These are phyloP conservation scores for Eupithecia exiguata DNA, from an alignment of 2,888 invertebrate genomes.

Conservation along the genomic window DNA sequence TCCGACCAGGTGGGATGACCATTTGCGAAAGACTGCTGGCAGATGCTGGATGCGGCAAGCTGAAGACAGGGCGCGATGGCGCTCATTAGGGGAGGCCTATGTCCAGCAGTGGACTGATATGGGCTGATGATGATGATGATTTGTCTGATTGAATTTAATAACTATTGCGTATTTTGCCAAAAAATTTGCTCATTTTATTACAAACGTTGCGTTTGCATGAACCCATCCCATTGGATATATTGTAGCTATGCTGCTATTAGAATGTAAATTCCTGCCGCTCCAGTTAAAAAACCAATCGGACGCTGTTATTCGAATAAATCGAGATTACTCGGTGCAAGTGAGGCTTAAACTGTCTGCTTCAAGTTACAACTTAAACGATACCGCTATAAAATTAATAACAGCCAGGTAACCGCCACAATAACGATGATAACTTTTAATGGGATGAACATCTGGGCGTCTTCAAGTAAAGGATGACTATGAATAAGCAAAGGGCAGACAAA, in stretches of 20 bases:
- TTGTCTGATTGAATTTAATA: neutral
- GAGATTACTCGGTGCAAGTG: neutral
- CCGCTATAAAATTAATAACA: constrained; percentile 39
- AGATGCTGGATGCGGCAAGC: no score
- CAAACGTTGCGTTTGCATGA: neutral
- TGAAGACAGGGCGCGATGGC: no score
- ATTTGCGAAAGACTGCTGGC: no score
- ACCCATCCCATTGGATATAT: neutral
- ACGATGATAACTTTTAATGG: constrained; percentile 42
- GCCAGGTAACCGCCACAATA: constrained; percentile 37
- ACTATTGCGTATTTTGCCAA: neutral
- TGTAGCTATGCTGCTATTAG: neutral
- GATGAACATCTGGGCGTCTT: constrained; percentile 35
- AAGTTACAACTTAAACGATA: constrained; percentile 37
- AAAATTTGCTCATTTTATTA: neutral
- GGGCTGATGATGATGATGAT: no score
- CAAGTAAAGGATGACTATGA: constrained; percentile 25
- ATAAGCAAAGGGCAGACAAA: constrained; percentile 25
- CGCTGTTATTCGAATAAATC: neutral
- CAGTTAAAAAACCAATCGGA: neutral
- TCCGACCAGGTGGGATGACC: no score
- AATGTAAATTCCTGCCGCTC: neutral
- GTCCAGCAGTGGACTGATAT: no score
- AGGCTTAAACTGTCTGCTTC: constrained; percentile 13
- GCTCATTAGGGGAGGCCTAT: no score